These are phyloP conservation scores for Brachionichthys hirsutus DNA, from an alignment of 2,113 vertebrate genomes.

Conservation along the genomic window DNA sequence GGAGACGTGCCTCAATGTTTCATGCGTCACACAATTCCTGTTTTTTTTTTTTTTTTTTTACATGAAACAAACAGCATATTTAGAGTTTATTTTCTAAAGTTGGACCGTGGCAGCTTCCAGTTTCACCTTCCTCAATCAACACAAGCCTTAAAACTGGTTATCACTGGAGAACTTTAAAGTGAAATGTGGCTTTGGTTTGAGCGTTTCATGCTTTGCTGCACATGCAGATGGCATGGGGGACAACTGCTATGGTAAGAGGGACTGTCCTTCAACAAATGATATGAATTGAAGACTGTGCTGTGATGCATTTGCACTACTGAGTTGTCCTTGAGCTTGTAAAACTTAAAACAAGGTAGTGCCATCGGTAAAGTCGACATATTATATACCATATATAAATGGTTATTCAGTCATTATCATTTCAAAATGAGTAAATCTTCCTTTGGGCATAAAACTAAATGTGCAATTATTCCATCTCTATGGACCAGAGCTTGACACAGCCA, in stretches of 20 bases:
- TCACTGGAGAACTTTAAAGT: constrained; percentile 11
- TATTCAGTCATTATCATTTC: not conserved
- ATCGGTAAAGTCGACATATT: not conserved
- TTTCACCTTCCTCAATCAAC: constrained; percentile 17
- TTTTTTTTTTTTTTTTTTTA: constrained; percentile 49
- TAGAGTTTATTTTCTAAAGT: constrained; percentile 53
- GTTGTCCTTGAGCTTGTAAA: constrained; percentile 46
- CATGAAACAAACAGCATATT: constrained; percentile 62
- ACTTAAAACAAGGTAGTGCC: not conserved
- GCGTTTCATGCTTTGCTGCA: constrained; percentile 31
- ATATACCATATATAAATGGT: not conserved
- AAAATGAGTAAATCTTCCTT: not conserved
- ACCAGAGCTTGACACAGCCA: too few species aligned
- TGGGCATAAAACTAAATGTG: not conserved
- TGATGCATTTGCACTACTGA: constrained; percentile 34
- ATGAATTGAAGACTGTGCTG: constrained; percentile 22
- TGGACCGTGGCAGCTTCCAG: constrained; percentile 5
- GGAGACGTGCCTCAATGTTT: constrained; percentile 12
- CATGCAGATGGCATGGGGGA: constrained; percentile 37
- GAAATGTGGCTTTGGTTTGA: constrained; percentile 20
- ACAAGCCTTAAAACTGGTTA: constrained; percentile 15
- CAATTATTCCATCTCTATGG: too few species aligned
- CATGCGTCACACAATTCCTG: constrained; percentile 5
- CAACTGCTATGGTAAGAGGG: constrained; percentile 26
- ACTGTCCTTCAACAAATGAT: constrained; percentile 37